These are phyloP conservation scores for Epinephelus coioides DNA, from an alignment of 2,797 vertebrate species.

Conservation along the genomic window DNA sequence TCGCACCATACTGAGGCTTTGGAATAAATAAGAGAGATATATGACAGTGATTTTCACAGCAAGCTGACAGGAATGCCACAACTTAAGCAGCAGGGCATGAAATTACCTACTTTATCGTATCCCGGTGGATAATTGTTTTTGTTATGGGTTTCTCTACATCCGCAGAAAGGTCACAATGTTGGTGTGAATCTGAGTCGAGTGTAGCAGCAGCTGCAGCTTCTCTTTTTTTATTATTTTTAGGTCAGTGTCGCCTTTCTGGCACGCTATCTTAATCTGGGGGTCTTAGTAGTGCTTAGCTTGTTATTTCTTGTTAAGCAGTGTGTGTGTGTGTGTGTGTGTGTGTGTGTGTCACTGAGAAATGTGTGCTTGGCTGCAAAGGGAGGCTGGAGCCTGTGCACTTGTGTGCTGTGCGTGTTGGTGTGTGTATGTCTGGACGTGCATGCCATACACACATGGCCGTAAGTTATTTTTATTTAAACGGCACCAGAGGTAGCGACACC, in stretches of 20 bases:
- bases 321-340: neutral
- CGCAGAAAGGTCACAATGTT: constrained; percentile 69
- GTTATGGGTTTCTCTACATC: constrained; percentile 72
- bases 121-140: constrained; percentile 83
- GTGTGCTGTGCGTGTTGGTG: constrained; percentile 5
- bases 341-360: constrained; percentile 20
- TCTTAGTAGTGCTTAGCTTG: constrained; percentile 56
- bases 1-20: constrained; percentile 42
- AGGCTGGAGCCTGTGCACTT: constrained; percentile 5
- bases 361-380: constrained; percentile 23
- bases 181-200: constrained; percentile 59
- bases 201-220: constrained; percentile 64
- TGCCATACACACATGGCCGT: constrained; percentile 46
- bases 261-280: constrained; percentile 65
- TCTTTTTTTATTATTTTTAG: constrained; percentile 54
- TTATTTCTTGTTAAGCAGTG: constrained; percentile 32
- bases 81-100: constrained; percentile 84
- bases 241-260: constrained; percentile 63
- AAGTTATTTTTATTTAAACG: constrained; percentile 65
- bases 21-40: constrained; percentile 77
- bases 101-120: constrained; percentile 87
- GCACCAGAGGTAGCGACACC: constrained; percentile 69
- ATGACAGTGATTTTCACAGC: constrained; percentile 74
- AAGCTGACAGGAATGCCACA: constrained; percentile 76
- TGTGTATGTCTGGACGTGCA: constrained; percentile 34